phyloP scores from a whole-genome alignment of 2,797 vertebrate genomes.

The Craterocephalus amniculus region DNA sequence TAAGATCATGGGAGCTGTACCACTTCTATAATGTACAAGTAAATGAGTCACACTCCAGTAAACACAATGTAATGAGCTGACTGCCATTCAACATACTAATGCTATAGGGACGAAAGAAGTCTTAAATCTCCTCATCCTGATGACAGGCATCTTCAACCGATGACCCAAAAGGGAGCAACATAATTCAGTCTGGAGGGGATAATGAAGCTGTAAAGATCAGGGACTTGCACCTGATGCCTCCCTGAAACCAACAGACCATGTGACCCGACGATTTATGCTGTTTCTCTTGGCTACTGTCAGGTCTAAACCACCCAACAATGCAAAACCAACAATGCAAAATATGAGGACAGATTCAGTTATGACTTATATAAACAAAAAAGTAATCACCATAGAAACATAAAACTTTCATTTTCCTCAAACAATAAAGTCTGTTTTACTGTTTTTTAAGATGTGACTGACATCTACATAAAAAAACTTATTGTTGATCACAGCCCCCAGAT shows the following conservation, averaged over 20 bases:
- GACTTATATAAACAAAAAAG: not conserved
- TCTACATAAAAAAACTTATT: no score
- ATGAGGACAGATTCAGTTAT: not conserved
- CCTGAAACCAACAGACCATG: not conserved
- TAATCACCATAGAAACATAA: no score
- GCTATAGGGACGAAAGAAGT: not conserved
- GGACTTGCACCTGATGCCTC: not conserved
- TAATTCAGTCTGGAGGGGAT: not conserved
- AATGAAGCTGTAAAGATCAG: not conserved
- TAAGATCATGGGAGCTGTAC: not conserved
- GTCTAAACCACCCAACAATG: not conserved
- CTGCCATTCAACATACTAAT: no score
- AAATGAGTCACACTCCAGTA: no score
- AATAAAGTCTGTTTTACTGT: no score
- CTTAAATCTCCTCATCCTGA: not conserved
- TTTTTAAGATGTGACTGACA: no score
- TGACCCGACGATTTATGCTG: not conserved
- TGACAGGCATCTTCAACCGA: not conserved
- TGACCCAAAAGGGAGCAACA: not conserved
- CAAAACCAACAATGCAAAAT: not conserved
- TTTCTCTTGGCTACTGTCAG: not conserved
- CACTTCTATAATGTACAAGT: not conserved
- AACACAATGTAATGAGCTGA: no score
- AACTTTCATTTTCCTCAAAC: no score
- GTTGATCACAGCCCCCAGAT: no score